Conservation (phyloP, 2,888 invertebrate genomes). For the Acrocyrtus sp. region DNA sequence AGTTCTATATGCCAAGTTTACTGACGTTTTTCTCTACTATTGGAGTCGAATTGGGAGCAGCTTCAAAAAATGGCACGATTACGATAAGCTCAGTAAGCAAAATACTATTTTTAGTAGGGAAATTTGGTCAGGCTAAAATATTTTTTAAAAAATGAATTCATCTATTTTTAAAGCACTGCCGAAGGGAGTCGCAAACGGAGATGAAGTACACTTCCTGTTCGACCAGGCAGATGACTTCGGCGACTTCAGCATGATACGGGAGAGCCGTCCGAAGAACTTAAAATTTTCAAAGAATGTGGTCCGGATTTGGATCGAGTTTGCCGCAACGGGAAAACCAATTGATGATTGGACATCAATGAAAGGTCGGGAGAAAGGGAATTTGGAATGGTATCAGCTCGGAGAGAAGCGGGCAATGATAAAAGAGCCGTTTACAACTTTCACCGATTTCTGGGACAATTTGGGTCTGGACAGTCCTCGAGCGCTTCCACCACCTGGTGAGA, state of each 20-base stretch:
- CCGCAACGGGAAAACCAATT: constrained; percentile 25
- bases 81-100: constrained; percentile 29
- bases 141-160: no score
- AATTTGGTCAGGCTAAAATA: background rate
- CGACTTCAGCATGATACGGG: constrained; percentile 34
- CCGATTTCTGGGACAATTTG: constrained; percentile 46
- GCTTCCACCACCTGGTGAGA: constrained; percentile 19
- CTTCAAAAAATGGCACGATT: constrained; percentile 34
- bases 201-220: constrained; percentile 33
- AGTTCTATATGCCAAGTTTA: constrained; percentile 36
- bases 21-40: constrained; percentile 53
- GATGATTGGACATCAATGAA: constrained; percentile 40
- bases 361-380: constrained; percentile 1
- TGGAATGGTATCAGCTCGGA: constrained; percentile 30
- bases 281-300: constrained; percentile 44
- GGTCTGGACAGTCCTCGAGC: constrained; percentile 10
- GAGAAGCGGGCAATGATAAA: constrained; percentile 12
- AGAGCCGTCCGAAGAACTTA: constrained; percentile 9
- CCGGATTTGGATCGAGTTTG: constrained; percentile 47
- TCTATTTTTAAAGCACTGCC: constrained; percentile 14
- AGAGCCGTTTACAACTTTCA: constrained; percentile 30
- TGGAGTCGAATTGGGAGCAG: constrained; percentile 22
- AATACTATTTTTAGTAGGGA: background rate
- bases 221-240: constrained; percentile 32
- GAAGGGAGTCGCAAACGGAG: constrained; percentile 22